Base-by-base conservation (phyloP, 1,140 invertebrate species). In the Trichonephila inaurata region DNA sequence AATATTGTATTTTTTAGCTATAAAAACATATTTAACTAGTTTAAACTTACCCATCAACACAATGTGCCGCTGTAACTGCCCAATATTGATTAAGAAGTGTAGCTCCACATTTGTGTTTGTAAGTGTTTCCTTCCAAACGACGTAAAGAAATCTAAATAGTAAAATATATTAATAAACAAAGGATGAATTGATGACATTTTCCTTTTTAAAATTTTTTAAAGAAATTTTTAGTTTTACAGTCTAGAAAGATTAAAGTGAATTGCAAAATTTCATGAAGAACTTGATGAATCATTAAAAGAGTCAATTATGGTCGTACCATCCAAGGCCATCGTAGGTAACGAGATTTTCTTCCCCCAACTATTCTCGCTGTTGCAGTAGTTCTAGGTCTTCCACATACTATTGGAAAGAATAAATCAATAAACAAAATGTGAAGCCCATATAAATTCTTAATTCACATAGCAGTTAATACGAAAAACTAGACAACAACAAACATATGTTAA, bases 41-140 rank as follows among this genome's bases (percentile, higher is more conserved):
- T 28, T 89, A 16, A 6, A 81, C 91, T 66, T 69, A 89, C 87
- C 89, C 86, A 16, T 94, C 77, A 33, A 94, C 77, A n/a, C 93
- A 94, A 82, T 94, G 93, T 58, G 93, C 93, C 12, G 93, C 93
- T 28, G 93, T 81, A 5, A 83, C 33, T 24, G 93, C 93, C 93
- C 93, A 94, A 21, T 86, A 83, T 28, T 91, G 33, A 69, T 91
- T 91, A 14, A 94, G 72, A 14, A 94, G n/a, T 8, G 88, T 69
- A 16, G 93, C 93, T 21, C 93, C 93, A 64, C 93, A 94, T 92
- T 94, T 64, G 28, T 92, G 91, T 12, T 85, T 86, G 61, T 83
- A 92, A 24, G 24, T 28, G 51, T 85, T 40, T 18, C 44, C 82
- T 33, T 92, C 91, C 44, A 60, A 66, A 8, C 91, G 91, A 14